Conservation (phyloP, 2,113 vertebrate genomes). For the Brienomyrus brachyistius region DNA sequence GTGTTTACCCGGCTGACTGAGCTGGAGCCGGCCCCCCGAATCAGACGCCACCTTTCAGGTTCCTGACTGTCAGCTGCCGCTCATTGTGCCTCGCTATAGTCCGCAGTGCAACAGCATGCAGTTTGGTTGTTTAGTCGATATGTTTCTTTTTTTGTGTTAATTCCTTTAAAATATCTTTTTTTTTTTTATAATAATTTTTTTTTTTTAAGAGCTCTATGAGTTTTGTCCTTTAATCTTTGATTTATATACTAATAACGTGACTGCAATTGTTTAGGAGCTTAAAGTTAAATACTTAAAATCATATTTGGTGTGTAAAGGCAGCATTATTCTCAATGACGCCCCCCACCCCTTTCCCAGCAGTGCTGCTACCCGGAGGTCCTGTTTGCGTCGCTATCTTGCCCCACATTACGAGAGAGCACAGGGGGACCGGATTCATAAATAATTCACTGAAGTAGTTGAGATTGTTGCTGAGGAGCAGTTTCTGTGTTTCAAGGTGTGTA, state of each 20-base stretch:
- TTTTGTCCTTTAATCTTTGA: neutral
- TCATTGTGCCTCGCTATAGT: neutral
- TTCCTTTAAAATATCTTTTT: neutral
- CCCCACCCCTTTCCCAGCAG: neutral
- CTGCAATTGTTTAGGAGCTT: neutral
- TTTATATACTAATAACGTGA: neutral
- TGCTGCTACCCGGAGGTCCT: neutral
- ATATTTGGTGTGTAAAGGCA: neutral
- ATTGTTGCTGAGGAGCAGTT: neutral
- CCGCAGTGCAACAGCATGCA: neutral
- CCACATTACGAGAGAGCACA: neutral
- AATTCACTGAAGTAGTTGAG: neutral
- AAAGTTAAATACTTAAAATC: neutral
- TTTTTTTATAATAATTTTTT: neutral
- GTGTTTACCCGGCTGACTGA: neutral
- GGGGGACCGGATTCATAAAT: neutral
- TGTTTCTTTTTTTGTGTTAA: neutral
- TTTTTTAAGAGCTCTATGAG: neutral
- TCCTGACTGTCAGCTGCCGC: neutral
- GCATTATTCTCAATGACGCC: neutral
- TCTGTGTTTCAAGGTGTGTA: neutral
- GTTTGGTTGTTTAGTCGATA: neutral
- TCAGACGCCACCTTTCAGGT: neutral
- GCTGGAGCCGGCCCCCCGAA: neutral
- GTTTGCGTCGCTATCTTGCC: neutral